Conservation (phyloP, 2,797 vertebrate genomes). For the Liasis olivaceus region DNA sequence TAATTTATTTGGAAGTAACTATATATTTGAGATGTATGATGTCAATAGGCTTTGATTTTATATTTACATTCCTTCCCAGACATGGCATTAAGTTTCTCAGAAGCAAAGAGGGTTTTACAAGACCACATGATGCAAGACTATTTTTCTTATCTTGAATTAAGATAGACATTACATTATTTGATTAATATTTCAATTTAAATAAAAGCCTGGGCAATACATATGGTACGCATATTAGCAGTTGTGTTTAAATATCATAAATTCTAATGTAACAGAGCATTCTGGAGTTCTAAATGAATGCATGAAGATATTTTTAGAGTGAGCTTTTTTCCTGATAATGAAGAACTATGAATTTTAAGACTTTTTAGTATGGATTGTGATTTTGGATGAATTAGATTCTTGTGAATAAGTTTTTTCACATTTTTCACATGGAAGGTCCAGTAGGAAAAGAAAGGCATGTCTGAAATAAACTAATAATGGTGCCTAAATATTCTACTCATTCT, state of each 20-base stretch:
- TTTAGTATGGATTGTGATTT: background rate
- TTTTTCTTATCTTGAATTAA: background rate
- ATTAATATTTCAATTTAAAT: background rate
- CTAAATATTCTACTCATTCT: background rate
- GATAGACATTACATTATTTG: background rate
- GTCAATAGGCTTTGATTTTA: background rate
- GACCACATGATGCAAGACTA: background rate
- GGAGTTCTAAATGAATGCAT: background rate
- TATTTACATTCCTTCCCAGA: background rate
- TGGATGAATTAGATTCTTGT: background rate
- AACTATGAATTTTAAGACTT: background rate
- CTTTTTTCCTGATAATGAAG: background rate
- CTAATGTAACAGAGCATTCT: background rate
- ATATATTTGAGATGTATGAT: background rate
- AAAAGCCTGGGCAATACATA: background rate
- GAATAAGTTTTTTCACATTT: constrained; percentile 4
- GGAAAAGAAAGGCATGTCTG: background rate
- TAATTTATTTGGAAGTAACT: background rate
- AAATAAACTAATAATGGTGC: background rate
- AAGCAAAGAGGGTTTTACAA: background rate
- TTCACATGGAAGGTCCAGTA: background rate
- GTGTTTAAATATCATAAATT: constrained; percentile 3
- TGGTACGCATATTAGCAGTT: background rate
- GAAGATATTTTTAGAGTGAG: constrained; percentile 6
- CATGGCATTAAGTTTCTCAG: background rate